A percentile compares a stretch with the other conserved stretches of the same genome.
These are phyloP conservation scores for Parasteatoda lunata DNA, from an alignment of 2,888 invertebrate species.

Conservation along the genomic window DNA sequence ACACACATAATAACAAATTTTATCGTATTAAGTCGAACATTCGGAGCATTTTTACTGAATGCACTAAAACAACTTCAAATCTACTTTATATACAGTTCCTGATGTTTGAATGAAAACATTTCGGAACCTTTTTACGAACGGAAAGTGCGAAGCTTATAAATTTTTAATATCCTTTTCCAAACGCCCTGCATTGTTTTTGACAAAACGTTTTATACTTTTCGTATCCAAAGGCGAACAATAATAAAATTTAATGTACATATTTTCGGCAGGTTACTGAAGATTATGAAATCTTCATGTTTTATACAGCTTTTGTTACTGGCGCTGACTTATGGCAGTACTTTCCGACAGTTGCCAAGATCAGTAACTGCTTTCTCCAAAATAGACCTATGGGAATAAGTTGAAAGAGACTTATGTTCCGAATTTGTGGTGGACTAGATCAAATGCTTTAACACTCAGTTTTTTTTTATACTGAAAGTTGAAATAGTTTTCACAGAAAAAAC, in stretches of 20 bases:
- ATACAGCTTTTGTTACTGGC: background rate
- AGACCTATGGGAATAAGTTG: background rate
- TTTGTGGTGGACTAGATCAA: too few species aligned
- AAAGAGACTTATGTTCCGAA: background rate
- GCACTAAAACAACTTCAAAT: background rate
- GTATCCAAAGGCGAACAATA: background rate
- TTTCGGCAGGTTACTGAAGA: background rate
- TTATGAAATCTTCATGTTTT: background rate
- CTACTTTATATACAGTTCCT: background rate
- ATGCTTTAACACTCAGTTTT: too few species aligned
- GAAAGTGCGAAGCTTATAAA: constrained; percentile 36
- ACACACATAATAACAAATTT: background rate
- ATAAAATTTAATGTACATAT: constrained; percentile 2
- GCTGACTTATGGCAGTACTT: background rate
- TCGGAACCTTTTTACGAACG: background rate
- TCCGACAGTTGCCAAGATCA: background rate
- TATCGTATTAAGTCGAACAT: background rate
- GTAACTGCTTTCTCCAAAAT: background rate
- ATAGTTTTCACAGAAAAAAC: too few species aligned
- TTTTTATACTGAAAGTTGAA: too few species aligned
- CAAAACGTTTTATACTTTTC: constrained; percentile 42
- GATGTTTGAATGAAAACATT: background rate
- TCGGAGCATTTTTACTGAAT: background rate
- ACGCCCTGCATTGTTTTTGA: constrained; percentile 31
- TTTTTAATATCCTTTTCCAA: constrained; percentile 48